A percentile compares a stretch with the other conserved stretches of the same genome.
These are phyloP conservation scores for Indicator maculatus DNA, from an alignment of 2,113 vertebrate genomes.

Conservation along the genomic window DNA sequence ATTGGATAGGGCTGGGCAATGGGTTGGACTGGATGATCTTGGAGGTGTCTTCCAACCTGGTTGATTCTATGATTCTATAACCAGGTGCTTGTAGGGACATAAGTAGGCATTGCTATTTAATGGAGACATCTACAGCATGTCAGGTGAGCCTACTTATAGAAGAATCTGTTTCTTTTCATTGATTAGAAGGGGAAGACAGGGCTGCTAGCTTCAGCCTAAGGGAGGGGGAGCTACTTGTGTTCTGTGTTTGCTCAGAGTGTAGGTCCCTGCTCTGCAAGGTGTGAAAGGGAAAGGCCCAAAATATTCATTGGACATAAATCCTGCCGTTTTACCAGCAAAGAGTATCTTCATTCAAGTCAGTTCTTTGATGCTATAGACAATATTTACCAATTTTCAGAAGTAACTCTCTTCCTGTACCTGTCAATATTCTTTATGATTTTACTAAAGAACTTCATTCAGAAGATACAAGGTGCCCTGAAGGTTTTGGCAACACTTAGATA, in stretches of 20 bases:
- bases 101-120: neutral
- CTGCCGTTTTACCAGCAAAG: neutral
- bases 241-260: neutral
- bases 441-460: neutral
- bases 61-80: neutral
- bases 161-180: neutral
- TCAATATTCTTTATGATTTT: neutral
- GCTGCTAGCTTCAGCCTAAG: neutral
- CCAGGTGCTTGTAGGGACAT: neutral
- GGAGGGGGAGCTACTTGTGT: rapidly evolving
- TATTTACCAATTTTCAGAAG: neutral
- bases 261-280: neutral
- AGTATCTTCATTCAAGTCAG: neutral
- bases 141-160: neutral
- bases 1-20: too few species aligned
- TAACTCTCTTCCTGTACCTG: neutral
- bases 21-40: too few species aligned
- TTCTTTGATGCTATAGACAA: neutral
- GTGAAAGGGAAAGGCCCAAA: neutral
- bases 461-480: neutral
- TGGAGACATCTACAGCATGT: neutral
- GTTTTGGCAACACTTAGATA: neutral
- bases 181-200: neutral
- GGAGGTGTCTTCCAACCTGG: too few species aligned
- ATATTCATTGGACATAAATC: neutral